phyloP scores from a whole-genome alignment of 1,140 invertebrate species.

The Drosophila sp. region DNA sequence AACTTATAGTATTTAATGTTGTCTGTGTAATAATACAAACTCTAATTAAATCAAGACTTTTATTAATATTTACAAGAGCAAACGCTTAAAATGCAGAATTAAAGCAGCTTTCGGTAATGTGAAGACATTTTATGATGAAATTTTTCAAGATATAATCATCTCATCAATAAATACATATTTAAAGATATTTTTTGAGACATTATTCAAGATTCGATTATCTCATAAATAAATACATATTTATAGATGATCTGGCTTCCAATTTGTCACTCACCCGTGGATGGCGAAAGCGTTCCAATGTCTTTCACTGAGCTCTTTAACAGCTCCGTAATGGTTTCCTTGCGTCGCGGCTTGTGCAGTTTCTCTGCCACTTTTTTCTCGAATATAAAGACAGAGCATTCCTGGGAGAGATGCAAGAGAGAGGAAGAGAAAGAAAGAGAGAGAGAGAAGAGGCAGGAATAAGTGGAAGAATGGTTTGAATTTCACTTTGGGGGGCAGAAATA shows the following conservation, averaged over 20 bases:
- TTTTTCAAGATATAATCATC: no score
- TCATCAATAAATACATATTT: background rate
- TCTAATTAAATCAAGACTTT: no score
- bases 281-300: slow-evolving; percentile 92
- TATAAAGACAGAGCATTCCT: slow-evolving; percentile 98
- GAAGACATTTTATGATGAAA: no score
- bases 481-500: background rate
- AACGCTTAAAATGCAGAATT: no score
- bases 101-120: no score
- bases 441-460: background rate
- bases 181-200: background rate
- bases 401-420: slow-evolving; percentile 84
- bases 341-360: slow-evolving; percentile 96
- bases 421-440: background rate
- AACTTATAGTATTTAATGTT: no score
- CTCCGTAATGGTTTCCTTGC: slow-evolving; percentile 96
- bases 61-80: no score
- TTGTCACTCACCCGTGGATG: slow-evolving; percentile 91
- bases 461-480: slow-evolving; percentile 1
- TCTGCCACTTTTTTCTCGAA: slow-evolving; percentile 97
- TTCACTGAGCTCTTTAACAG: slow-evolving; percentile 92
- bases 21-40: no score
- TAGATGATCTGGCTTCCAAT: background rate
- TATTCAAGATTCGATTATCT: no score
- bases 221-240: background rate